Evolutionary conservation across 2,888 invertebrate genomes (phyloP).

Genomic region (Sarcophaga rosellei): DNA sequence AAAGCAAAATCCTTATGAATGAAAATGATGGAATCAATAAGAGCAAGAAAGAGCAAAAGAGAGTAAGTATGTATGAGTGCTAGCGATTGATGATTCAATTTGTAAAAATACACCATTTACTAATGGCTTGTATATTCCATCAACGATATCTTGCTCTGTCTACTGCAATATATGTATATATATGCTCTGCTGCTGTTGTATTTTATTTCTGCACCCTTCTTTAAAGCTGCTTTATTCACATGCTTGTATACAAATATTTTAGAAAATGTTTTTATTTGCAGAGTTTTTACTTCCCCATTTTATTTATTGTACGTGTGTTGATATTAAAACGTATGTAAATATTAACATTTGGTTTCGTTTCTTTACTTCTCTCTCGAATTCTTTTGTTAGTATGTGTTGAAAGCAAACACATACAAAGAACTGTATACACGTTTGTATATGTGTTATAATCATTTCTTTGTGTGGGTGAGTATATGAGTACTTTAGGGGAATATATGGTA

Average conservation of each 20-base stretch:
- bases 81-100: constrained; percentile 62
- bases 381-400: constrained; percentile 13
- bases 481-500: neutral
- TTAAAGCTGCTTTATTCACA: neutral
- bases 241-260: neutral
- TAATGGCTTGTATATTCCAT: constrained; percentile 49
- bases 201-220: neutral
- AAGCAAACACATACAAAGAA: neutral
- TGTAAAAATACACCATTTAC: constrained; percentile 60
- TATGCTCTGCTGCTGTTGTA: constrained; percentile 10
- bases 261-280: neutral
- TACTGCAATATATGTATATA: neutral
- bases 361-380: neutral
- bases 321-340: constrained; percentile 49
- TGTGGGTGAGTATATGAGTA: too few species aligned
- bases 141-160: too few species aligned
- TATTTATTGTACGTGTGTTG: neutral
- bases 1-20: neutral
- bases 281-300: constrained; percentile 13
- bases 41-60: too few species aligned
- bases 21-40: constrained; percentile 2
- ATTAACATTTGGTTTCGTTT: constrained; percentile 34
- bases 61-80: constrained; percentile 9
- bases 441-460: too few species aligned
- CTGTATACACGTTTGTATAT: neutral